Conservation (phyloP, 92 coral and sea anemone species). For the Umimayanthus kanabou region DNA sequence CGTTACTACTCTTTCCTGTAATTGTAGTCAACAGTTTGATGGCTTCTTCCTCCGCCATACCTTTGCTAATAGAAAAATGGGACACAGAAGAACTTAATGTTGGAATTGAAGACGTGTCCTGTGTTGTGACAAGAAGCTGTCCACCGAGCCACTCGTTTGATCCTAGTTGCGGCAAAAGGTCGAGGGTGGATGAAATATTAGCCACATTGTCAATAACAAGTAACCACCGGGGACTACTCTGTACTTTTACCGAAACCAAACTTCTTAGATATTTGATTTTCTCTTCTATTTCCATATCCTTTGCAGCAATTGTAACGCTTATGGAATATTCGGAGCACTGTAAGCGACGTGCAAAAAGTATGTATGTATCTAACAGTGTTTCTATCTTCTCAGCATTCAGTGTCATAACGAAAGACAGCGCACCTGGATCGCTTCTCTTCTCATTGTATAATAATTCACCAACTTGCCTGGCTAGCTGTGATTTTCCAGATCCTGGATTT, state of each 20-base stretch:
- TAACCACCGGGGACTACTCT: constrained; percentile 12
- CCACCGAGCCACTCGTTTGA: constrained; percentile 45
- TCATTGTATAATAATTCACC: constrained; percentile 20
- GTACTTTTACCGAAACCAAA: constrained; percentile 4
- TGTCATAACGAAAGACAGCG: constrained; percentile 44
- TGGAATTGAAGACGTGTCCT: constrained; percentile 44
- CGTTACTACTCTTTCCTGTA: constrained; percentile 26
- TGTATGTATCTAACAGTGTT: constrained; percentile 47
- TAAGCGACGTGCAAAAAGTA: constrained; percentile 38
- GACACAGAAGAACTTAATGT: constrained; percentile 15
- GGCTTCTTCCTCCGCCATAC: constrained; percentile 12
- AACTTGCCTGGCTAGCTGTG: constrained; percentile 29
- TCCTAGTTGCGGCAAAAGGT: constrained; percentile 35
- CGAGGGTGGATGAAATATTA: background rate
- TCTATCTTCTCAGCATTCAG: constrained; percentile 37
- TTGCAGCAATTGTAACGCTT: constrained; percentile 27
- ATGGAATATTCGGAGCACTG: constrained; percentile 44
- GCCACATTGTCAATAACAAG: constrained; percentile 37
- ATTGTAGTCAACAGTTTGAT: background rate
- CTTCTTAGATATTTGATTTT: constrained; percentile 38
- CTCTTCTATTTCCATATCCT: constrained; percentile 36
- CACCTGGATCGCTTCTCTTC: background rate
- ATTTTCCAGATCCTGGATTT: constrained; percentile 49
- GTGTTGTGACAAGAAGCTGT: constrained; percentile 48
- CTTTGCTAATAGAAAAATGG: constrained; percentile 6